A percentile compares a stretch with the other conserved stretches of the same genome.
These are phyloP conservation scores for Bos javanicus DNA, from an alignment of 2,113 vertebrate species.

Conservation along the genomic window DNA sequence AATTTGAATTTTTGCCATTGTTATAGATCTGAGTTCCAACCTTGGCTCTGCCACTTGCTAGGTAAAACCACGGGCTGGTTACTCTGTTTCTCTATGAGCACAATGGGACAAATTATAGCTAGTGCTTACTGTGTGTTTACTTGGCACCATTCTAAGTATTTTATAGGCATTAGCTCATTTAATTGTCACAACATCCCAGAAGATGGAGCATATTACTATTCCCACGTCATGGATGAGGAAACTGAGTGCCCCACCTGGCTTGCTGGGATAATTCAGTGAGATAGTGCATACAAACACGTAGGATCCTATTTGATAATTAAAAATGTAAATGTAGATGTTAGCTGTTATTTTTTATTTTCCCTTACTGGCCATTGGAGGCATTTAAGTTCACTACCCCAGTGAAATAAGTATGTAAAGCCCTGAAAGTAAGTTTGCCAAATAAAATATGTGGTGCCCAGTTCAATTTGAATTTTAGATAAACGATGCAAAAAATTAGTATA, in stretches of 20 bases:
- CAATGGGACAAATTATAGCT: not conserved
- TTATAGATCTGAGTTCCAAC: not conserved
- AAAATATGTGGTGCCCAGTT: not conserved
- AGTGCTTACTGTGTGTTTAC: not conserved
- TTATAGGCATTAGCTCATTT: not conserved
- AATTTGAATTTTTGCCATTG: not conserved
- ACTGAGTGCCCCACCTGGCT: not conserved
- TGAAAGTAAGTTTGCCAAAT: not conserved
- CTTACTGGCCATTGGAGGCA: not conserved
- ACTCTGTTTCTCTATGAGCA: not conserved
- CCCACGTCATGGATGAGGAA: not conserved
- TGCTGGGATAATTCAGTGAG: not conserved
- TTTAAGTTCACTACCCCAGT: not conserved
- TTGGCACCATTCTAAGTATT: not conserved
- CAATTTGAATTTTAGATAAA: conserved; percentile 27
- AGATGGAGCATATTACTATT: not conserved
- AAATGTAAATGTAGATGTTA: not conserved
- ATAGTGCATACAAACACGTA: not conserved
- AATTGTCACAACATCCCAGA: not conserved
- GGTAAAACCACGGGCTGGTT: not conserved
- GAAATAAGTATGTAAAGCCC: not conserved
- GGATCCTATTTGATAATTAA: not conserved
- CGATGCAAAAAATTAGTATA: not conserved
- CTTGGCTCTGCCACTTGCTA: not conserved
- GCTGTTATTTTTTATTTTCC: not conserved